Evolutionary conservation across 2,888 invertebrate species (phyloP), one percentile per base, ranked within the genome.

Genomic region (Cephus nigrinus): DNA sequence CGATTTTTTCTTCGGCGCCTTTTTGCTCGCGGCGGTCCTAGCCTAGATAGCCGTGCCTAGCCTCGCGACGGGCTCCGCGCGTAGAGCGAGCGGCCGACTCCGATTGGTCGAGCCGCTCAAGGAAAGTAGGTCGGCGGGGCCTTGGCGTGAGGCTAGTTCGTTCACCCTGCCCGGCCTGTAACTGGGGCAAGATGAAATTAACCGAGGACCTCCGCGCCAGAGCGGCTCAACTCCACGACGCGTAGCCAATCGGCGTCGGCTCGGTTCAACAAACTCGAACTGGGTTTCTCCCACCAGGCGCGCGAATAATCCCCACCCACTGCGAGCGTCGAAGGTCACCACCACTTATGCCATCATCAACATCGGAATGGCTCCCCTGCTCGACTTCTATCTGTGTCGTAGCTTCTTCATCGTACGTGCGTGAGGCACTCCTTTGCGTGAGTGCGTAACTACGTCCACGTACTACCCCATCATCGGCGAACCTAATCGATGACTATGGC

Each of bases 121-220:
- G 85, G 87, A 90, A 92, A 90, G 90, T 91, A 89, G 92, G 90
- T 89, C 90, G 90, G 85, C 86, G 87, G 89, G 87, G 89, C 91
- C 92, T 91, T 89, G 91, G 87, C 87, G 88, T 90, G 93, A 93
- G 93, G 92, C 92, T 93, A 93, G 94, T 93, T 92, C 93, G 92
- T 93, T 93, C 93, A 93, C 93, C 93, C 93, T 90, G 89, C 89
- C 90, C 90, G 90, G 90, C 90, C 91, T 91, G 93, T 93, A 94
- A 93, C 93, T 93, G 92, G 93, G 93, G 93, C 94, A 93, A 93
- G 93, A 93, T 93, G 93, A 93, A 93, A 93, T 93, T 93, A 93
- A 93, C 93, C 93, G 90, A 91, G 88, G 87, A 83, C 83, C 82
- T 84, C 80, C 80, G 69, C 74, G 71, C 71, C 15, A 71, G 71